These are phyloP conservation scores for Brachionus manjavacas DNA, from an alignment of 1,140 invertebrate species.

Conservation along the genomic window DNA sequence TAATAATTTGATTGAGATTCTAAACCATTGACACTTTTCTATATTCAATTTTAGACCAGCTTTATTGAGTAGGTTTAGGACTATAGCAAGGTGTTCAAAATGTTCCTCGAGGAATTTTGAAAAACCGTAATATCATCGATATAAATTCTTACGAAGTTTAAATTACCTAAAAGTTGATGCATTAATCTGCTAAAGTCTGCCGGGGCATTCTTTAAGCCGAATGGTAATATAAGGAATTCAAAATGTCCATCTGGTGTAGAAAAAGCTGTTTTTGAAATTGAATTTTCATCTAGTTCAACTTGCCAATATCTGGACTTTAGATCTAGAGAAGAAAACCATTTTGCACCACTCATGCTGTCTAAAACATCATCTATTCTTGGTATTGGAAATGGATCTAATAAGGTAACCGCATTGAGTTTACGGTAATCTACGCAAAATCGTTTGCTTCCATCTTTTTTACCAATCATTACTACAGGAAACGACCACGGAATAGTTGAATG, in stretches of 20 bases:
- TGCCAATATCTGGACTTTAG: not conserved
- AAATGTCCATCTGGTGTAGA: not conserved
- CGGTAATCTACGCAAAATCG: too few relatives aligned
- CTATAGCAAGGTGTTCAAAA: slow-evolving; percentile 48
- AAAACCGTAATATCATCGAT: slow-evolving; percentile 50
- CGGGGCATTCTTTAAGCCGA: slow-evolving; percentile 56
- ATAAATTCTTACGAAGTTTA: slow-evolving; percentile 55
- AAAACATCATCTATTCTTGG: slow-evolving; percentile 23
- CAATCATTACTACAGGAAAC: not conserved
- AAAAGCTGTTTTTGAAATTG: not conserved
- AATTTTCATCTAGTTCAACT: not conserved
- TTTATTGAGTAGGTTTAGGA: slow-evolving; percentile 52
- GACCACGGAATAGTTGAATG: too few relatives aligned
- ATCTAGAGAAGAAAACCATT: not conserved
- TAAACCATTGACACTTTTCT: slow-evolving; percentile 55
- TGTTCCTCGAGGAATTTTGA: slow-evolving; percentile 53
- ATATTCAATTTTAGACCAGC: slow-evolving; percentile 56
- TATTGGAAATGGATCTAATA: not conserved
- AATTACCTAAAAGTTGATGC: slow-evolving; percentile 51
- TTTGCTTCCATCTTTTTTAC: not conserved
- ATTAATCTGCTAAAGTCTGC: slow-evolving; percentile 59
- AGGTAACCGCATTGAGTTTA: not conserved
- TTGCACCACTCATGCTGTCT: not conserved
- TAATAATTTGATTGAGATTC: slow-evolving; percentile 51
- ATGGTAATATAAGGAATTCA: slow-evolving; percentile 48